Conservation (phyloP, 2,888 invertebrate species). For the Ophioninae sp. region DNA sequence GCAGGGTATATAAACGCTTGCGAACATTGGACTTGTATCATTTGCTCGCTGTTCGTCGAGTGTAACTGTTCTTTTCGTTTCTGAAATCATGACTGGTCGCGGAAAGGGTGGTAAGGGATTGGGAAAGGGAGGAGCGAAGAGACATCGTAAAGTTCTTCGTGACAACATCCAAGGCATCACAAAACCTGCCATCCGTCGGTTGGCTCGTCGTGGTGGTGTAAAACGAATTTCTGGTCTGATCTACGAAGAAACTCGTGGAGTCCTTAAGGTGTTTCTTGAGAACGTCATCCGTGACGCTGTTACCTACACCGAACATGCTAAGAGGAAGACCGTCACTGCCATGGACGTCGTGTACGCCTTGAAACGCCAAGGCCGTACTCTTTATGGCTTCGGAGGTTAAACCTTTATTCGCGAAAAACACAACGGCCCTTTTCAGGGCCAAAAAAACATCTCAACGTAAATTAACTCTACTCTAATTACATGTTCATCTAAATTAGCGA, state of each 20-base stretch:
- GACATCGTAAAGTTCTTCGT: slow-evolving; percentile 89
- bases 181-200: slow-evolving; percentile 85
- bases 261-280: slow-evolving; percentile 18
- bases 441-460: neutral
- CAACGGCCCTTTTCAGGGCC: slow-evolving; percentile 24
- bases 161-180: slow-evolving; percentile 91
- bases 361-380: slow-evolving; percentile 72
- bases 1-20: neutral
- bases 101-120: slow-evolving; percentile 90
- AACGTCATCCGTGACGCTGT: slow-evolving; percentile 25
- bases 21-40: neutral
- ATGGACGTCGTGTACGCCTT: slow-evolving; percentile 85
- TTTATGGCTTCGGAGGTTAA: slow-evolving; percentile 83
- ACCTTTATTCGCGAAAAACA: neutral
- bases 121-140: slow-evolving; percentile 91
- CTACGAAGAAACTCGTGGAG: slow-evolving; percentile 26
- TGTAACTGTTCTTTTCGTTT: neutral
- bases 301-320: too few relatives aligned
- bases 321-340: slow-evolving; percentile 83
- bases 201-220: slow-evolving; percentile 82
- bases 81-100: slow-evolving; percentile 84
- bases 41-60: too few relatives aligned
- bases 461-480: too few relatives aligned
- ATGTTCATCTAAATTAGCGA: too few relatives aligned
- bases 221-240: slow-evolving; percentile 22